Conservation (phyloP, 2,113 vertebrate genomes). For the Gorsachius goisagi region DNA sequence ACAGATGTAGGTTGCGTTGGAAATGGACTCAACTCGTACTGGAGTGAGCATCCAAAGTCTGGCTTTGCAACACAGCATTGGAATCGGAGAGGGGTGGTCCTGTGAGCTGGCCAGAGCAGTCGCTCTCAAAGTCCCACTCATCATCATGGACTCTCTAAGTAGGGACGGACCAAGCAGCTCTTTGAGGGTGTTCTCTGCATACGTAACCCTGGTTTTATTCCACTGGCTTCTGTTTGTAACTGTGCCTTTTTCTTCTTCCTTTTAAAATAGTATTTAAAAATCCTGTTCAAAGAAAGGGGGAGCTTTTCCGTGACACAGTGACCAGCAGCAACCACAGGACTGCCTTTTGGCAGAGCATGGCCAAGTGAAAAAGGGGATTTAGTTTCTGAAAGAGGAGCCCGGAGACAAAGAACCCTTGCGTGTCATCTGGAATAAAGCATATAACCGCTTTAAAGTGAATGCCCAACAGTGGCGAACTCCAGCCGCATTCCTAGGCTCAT, state of each 20-base stretch:
- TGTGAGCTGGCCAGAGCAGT: neutral
- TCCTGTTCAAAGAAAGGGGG: neutral
- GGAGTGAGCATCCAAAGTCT: neutral
- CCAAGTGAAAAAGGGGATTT: neutral
- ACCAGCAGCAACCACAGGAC: neutral
- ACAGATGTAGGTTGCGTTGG: accelerated
- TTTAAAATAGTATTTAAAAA: neutral
- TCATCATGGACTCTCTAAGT: neutral
- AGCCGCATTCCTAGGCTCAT: accelerated
- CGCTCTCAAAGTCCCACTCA: neutral
- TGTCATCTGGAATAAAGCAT: neutral
- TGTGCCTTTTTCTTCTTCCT: neutral
- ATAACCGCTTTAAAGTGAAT: neutral
- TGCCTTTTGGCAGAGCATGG: neutral
- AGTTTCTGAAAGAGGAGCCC: neutral
- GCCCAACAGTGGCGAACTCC: too few relatives aligned
- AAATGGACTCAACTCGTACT: accelerated
- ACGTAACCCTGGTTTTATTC: neutral
- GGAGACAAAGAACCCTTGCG: neutral
- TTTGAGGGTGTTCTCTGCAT: neutral
- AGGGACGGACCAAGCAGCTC: neutral
- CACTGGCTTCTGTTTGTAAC: neutral
- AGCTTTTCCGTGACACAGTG: accelerated
- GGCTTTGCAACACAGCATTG: neutral
- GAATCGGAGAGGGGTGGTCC: neutral